Percentiles rank a stretch among this genome's conserved stretches.
Evolutionary conservation across 2,888 invertebrate species (phyloP).

Genomic region (Leucozona laternaria): DNA sequence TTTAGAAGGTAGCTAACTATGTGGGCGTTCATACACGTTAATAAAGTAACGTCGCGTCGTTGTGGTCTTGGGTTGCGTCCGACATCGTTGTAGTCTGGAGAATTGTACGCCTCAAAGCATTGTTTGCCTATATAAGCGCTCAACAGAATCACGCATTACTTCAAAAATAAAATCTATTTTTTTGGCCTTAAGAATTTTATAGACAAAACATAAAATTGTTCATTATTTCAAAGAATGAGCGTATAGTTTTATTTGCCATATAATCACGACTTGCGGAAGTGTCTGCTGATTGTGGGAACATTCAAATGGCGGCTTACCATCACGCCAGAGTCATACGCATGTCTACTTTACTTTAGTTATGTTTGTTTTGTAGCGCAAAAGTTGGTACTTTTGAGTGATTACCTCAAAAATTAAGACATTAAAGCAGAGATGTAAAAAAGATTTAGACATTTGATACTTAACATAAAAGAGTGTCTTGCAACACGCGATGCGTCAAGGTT

Average conservation of each 20-base stretch:
- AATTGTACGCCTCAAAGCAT: conserved; percentile 15
- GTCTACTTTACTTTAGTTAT: background rate
- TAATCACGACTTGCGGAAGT: conserved; percentile 31
- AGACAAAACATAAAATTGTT: conserved; percentile 9
- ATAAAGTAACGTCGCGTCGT: conserved; percentile 37
- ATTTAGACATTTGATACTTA: conserved; percentile 14
- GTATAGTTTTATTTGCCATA: background rate
- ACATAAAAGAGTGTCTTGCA: conserved; percentile 22
- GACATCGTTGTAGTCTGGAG: background rate
- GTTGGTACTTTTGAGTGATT: conserved; percentile 31
- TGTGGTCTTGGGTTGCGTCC: conserved; percentile 20
- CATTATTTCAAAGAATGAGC: conserved; percentile 11
- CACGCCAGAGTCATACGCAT: too few species aligned
- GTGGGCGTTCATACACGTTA: conserved; percentile 58
- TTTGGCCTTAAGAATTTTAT: conserved; percentile 24
- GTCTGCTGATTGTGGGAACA: conserved; percentile 13
- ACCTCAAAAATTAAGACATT: conserved; percentile 37
- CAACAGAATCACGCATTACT: conserved; percentile 11
- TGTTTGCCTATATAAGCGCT: background rate
- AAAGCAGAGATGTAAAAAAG: conserved; percentile 14
- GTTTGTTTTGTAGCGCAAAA: conserved; percentile 17
- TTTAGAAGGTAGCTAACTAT: conserved; percentile 31
- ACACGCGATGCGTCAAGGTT: conserved; percentile 41
- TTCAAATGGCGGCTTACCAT: background rate
- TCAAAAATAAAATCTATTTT: background rate